Percentiles rank a stretch among this genome's conserved stretches.
Conservation (phyloP, 2,797 vertebrate species). For the Buceros bicornis region DNA sequence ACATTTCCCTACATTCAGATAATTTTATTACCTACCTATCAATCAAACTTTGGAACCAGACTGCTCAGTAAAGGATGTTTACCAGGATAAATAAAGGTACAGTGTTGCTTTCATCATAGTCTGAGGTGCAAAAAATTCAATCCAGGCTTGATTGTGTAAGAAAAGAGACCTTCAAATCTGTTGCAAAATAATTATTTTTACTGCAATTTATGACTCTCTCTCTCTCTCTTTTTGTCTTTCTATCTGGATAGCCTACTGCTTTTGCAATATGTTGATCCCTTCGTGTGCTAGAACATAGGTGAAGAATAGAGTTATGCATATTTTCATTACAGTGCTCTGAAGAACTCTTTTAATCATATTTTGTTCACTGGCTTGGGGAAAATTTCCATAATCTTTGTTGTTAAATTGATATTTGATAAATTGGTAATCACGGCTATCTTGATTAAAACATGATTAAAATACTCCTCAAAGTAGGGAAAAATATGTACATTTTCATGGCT, state of each 20-base stretch:
- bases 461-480: slow-evolving; percentile 31
- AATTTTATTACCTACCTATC: not conserved
- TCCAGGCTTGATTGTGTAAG: not conserved
- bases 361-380: slow-evolving; percentile 21
- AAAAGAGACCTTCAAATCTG: not conserved
- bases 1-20: not conserved
- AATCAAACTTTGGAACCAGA: not conserved
- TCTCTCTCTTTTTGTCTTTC: not conserved
- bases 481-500: slow-evolving; percentile 29
- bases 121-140: not conserved
- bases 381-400: slow-evolving; percentile 78
- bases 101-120: not conserved
- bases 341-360: slow-evolving; percentile 75
- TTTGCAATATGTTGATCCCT: slow-evolving; percentile 58
- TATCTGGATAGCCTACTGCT: slow-evolving; percentile 16
- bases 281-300: slow-evolving; percentile 31
- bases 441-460: slow-evolving; percentile 77
- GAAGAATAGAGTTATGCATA: slow-evolving; percentile 55
- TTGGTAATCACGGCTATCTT: slow-evolving; percentile 59
- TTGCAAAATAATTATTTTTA: slow-evolving; percentile 36
- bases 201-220: not conserved
- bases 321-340: slow-evolving; percentile 63
- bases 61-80: not conserved
- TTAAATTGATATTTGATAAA: slow-evolving; percentile 77
- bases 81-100: not conserved